Evolutionary conservation across 2,888 invertebrate genomes (phyloP), one percentile per base, ranked within the genome.

Genomic region (Drosophila austrosaltans): DNA sequence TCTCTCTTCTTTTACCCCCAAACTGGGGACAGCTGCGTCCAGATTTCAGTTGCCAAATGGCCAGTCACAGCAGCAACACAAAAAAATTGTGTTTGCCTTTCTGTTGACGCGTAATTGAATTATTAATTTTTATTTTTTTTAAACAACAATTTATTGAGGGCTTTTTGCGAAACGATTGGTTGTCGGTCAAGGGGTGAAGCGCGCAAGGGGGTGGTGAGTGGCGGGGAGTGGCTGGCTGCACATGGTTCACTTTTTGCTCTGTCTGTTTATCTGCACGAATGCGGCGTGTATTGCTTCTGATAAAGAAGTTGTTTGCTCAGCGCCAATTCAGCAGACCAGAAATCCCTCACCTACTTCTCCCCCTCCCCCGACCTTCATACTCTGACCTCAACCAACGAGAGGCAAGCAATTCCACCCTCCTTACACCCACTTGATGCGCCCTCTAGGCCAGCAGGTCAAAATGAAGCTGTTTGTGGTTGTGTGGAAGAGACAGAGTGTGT

Each of bases 241-340:
- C 69, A 61, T 70, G 65, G 68, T 64, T 72, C 64, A 59, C 40
- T 56, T 25, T 63, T 58, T 58, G 60, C 44, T 59, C 36, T 58
- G 65, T 63, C 75, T 69, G 69, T 75, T 77, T 81, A 76, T 76
- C 75, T 56, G 75, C 48, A 25, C 39, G 30, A 65, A 72, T 84
- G 86, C 76, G 90, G 90, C 89, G 90, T 91, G 90, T 90, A 89
- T 83, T 78, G 81, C 75, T 72, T 78, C 87, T 57, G 91, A 91
- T 91, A 91, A 91, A 90, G 91, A 91, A 90, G 86, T 90, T 91
- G 89, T 91, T 90, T 89, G 80, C 82, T 84, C 80, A 86, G 81
- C 80, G 78, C 70, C 77, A 73, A 77, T 81, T 87, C 82, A 79
- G 79, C 77, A 76, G 70, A 75, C 76, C 61, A 61, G 60, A 73